Base-by-base conservation (phyloP, 23 tunicate genomes). In the Oikopleura dioica region DNA sequence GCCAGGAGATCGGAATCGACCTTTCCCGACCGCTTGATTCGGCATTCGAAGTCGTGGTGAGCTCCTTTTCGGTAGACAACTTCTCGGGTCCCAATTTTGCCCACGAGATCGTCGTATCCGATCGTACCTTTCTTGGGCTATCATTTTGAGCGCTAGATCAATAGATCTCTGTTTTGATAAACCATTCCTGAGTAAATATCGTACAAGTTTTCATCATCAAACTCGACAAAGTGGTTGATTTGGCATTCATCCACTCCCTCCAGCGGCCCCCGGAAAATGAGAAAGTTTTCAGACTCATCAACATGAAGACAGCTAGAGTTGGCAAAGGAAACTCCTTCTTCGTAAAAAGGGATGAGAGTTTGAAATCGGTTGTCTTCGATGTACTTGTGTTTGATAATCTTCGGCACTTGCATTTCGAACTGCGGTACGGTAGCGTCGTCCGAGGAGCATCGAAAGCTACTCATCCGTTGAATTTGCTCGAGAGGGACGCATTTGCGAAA, bases 381-480 rank as follows among this genome's bases (percentile, higher is more conserved):
- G 26, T 63, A 63, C 33, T 63, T 63, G 33, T 63, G 72, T 5
- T 31, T 24, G 4, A 63, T 21, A 16, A 63, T 63, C 26, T 63
- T 63, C 32, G 72, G 72, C 72, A 63, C 72, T 63, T 63, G 72
- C 33, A 63, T 23, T 63, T 63, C 72, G 26, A 63, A 63, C 26
- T 63, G 72, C 29, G 72, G 72, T 31, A 28, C 33, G 2, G 4
- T 28, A 2, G 30, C 72, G 5, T 23, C 72, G 16, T 23, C 30
- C 29, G 72, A 63, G 30, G 72, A 63, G 72, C 72, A 63, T 31
- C 16, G 16, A 31, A 63, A 63, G 33, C 26, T 63, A 24, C 4
- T 12, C 72, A 63, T 63, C 26, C 26, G 29, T 63, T 31, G 29
- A 28, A 63, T 63, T 28, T 63, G 30, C 5, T 4, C 2, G 2